Percentiles rank a stretch among this genome's conserved stretches.
Conservation (phyloP, 2,888 invertebrate genomes). For the Amphipyra berbera region DNA sequence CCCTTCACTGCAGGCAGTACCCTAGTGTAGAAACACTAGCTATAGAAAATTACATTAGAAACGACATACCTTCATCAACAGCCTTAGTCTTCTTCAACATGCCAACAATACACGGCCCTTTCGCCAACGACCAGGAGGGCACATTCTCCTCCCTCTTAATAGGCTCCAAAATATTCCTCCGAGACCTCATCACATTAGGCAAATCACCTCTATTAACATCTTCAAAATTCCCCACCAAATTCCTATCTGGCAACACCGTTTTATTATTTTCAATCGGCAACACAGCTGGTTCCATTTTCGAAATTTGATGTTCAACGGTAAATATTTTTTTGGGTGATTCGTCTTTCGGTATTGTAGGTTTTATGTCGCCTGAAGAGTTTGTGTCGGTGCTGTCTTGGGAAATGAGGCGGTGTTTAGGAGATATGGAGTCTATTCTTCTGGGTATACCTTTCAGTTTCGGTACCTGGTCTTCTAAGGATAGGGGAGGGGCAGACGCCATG, state of each 20-base stretch:
- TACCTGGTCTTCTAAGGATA: constrained; percentile 74
- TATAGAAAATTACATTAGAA: too few species aligned
- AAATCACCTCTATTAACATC: constrained; percentile 68
- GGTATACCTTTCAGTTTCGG: constrained; percentile 75
- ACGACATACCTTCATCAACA: constrained; percentile 61
- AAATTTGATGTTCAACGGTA: constrained; percentile 80
- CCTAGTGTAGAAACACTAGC: too few species aligned
- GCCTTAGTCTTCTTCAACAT: constrained; percentile 75
- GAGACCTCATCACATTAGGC: constrained; percentile 76
- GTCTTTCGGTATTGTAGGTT: constrained; percentile 71
- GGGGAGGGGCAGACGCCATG: constrained; percentile 83
- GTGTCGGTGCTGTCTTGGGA: constrained; percentile 83
- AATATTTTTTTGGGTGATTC: constrained; percentile 72
- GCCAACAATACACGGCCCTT: constrained; percentile 81
- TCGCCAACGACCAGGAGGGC: constrained; percentile 85
- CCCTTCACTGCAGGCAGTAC: too few species aligned
- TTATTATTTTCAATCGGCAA: constrained; percentile 63
- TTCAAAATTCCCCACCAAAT: constrained; percentile 48
- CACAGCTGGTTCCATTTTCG: constrained; percentile 71
- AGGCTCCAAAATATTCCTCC: constrained; percentile 84
- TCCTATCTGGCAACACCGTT: constrained; percentile 40
- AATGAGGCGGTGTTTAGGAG: constrained; percentile 69
- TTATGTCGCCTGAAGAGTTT: constrained; percentile 82
- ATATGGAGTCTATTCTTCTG: constrained; percentile 70
- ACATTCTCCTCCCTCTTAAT: constrained; percentile 77